A percentile compares a stretch with the other conserved stretches of the same genome.
These are phyloP conservation scores for Chironomus riparius DNA, from an alignment of 2,888 invertebrate species.

Conservation along the genomic window DNA sequence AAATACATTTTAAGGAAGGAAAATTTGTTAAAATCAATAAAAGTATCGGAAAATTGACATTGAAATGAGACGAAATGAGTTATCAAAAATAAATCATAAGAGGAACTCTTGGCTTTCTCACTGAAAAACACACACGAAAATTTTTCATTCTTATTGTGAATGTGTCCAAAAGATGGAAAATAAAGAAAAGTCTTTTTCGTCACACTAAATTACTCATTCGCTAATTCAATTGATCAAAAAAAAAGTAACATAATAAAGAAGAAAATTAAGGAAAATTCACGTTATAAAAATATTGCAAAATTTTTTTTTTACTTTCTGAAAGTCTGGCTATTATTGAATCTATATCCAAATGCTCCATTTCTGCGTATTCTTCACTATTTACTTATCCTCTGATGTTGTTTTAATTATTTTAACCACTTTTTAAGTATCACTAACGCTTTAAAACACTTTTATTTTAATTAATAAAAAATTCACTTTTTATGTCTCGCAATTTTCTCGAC, in stretches of 20 bases:
- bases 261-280: background rate
- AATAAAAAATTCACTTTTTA: too few species aligned
- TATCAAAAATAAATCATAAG: background rate
- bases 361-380: background rate
- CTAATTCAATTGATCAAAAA: conserved; percentile 12
- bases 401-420: background rate
- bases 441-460: too few species aligned
- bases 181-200: background rate
- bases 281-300: background rate
- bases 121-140: background rate
- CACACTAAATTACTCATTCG: conserved; percentile 26
- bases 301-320: conserved; percentile 7
- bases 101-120: background rate
- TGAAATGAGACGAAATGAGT: conserved; percentile 5
- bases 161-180: background rate
- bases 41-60: conserved; percentile 20
- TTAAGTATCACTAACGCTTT: background rate
- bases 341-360: conserved; percentile 22
- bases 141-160: background rate
- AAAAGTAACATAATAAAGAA: background rate
- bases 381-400: too few species aligned
- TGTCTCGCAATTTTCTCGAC: too few species aligned
- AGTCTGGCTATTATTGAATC: conserved; percentile 17
- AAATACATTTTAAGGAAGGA: background rate
- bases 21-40: conserved; percentile 7